Evolutionary conservation across 2,797 vertebrate genomes (phyloP).

Genomic region (Sylvia borin): DNA sequence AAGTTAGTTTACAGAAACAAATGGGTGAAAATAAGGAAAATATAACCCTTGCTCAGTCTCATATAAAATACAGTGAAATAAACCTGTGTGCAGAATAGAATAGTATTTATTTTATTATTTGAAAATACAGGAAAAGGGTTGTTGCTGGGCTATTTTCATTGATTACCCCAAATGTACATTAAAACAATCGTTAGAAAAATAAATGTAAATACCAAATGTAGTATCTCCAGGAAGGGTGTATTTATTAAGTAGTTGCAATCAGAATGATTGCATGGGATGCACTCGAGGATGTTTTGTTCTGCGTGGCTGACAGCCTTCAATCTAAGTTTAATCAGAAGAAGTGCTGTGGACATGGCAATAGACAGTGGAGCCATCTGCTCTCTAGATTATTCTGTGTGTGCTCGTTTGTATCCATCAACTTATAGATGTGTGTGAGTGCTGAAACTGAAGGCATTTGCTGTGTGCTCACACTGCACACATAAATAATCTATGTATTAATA

Average conservation of each 20-base stretch:
- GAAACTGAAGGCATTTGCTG: background rate
- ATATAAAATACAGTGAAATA: background rate
- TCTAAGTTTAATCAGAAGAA: background rate
- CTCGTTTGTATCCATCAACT: background rate
- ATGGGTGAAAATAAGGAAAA: background rate
- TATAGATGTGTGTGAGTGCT: background rate
- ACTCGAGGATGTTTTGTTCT: background rate
- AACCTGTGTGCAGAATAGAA: background rate
- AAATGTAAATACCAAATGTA: background rate
- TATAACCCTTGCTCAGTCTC: rapidly evolving
- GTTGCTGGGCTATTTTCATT: background rate
- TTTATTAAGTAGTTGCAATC: background rate
- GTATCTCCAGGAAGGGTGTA: background rate
- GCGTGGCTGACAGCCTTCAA: background rate
- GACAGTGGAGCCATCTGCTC: background rate
- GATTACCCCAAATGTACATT: background rate
- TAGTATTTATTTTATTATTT: background rate
- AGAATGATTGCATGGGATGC: background rate
- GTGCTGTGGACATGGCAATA: background rate
- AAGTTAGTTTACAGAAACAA: background rate
- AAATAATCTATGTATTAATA: background rate
- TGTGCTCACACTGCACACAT: background rate
- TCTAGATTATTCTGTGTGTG: background rate
- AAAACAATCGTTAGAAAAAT: background rate
- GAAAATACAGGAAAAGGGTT: background rate